phyloP scores from a whole-genome alignment of 1,140 invertebrate genomes.

The Hirudo medicinalis region DNA sequence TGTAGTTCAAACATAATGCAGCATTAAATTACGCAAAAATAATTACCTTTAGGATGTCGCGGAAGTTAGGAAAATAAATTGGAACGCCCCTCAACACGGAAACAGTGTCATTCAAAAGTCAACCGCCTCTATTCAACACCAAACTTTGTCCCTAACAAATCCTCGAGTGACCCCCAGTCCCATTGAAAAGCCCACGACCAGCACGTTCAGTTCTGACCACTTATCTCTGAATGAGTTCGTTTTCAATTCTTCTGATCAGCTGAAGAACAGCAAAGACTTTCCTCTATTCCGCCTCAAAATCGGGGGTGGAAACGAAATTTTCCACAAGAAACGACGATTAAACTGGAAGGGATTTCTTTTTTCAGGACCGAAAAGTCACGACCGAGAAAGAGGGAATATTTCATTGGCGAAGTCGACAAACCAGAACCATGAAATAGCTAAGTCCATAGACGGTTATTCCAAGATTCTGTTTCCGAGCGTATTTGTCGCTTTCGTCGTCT shows the following conservation, averaged over 20 bases:
- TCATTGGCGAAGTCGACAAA: background rate
- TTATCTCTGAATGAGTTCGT: background rate
- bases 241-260: background rate
- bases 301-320: too few relatives aligned
- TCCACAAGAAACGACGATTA: background rate
- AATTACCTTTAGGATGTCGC: background rate
- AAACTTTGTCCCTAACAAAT: background rate
- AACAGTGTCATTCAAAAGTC: background rate
- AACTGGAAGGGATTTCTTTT: background rate
- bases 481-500: background rate
- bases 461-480: conserved; percentile 9
- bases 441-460: conserved; percentile 11
- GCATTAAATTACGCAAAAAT: background rate
- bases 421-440: background rate
- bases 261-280: background rate
- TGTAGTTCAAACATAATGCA: background rate
- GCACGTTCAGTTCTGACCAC: background rate
- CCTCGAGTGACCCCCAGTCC: background rate
- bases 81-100: background rate
- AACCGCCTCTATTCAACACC: background rate
- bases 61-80: background rate
- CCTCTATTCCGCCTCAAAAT: too few relatives aligned
- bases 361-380: background rate
- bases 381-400: background rate
- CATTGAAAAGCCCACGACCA: background rate